Base-by-base conservation (phyloP, 2,797 vertebrate genomes). In the Lepilemur ruficaudatus region DNA sequence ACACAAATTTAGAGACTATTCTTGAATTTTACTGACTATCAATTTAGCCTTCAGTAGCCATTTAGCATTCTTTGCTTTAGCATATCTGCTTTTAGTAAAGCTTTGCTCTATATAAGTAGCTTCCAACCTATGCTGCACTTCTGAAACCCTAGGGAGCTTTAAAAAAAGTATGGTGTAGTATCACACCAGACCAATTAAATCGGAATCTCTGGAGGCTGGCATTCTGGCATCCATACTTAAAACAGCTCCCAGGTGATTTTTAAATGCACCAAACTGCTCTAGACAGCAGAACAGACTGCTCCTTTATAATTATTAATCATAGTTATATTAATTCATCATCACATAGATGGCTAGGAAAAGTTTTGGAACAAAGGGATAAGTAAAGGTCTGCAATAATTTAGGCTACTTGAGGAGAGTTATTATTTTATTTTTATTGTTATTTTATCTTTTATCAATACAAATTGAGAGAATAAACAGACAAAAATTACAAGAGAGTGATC, bases 121-220 rank as follows among this genome's bases (percentile, higher is more conserved):
- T 92, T 96, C 87, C 35, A 61, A 76, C 28, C 50, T 69, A 30
- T 9, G 52, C 59, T 91, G 46, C 70, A 81, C 46, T 63, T 92
- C 25, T 78, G 73, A 83, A 92, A 70, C 57, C 79, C 69, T 72
- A 50, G 83, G 13, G 63, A 92, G 35, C 20, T 81, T 55, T 25
- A 18, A 91, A 72, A 32, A 32, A n/a, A 9, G 48, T 81, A n/a
- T 80, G 32, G 63, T 79, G 76, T 79, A 63, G 13, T 67, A 80
- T 96, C 46, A 76, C 38, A 69, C 17, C 57, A 86, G 35, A 84
- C 43, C 76, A 95, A 92, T 97, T 95, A 98, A 96, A 73, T 78
- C 8, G 20, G 76, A 46, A 72, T 94, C 65, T 96, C 72, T 23
- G 41, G n/a, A 32, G 52, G 10, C 30, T 25, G 7, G 80, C 14